Evolutionary conservation across 2,113 vertebrate genomes (phyloP).

Genomic region (Daboia siamensis): DNA sequence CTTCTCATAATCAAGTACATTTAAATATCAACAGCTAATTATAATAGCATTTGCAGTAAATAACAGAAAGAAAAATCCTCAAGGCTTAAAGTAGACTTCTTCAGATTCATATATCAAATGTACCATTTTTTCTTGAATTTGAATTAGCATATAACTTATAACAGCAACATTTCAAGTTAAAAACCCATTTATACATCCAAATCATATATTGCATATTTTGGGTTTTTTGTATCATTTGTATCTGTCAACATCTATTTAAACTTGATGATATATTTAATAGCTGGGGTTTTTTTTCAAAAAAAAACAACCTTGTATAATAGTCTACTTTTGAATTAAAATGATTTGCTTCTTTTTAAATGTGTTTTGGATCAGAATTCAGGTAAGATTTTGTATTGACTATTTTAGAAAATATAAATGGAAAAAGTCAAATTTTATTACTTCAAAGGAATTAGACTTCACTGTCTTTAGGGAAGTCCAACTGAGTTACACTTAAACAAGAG

Average conservation of each 20-base stretch:
- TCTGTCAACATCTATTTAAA: neutral
- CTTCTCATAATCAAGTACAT: neutral
- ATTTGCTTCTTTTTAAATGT: neutral
- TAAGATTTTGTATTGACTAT: constrained; percentile 19
- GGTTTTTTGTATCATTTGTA: neutral
- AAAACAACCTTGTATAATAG: neutral
- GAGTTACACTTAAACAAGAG: neutral
- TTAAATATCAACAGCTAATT: neutral
- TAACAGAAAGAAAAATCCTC: neutral
- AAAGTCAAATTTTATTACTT: constrained; percentile 11
- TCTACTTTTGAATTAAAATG: neutral
- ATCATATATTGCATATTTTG: neutral
- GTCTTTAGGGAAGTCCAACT: neutral
- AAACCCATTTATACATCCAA: neutral
- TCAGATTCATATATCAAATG: neutral
- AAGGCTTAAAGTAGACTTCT: neutral
- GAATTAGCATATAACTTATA: neutral
- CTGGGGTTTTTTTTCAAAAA: neutral
- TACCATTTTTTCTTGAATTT: neutral
- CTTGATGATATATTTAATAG: neutral
- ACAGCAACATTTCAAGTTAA: neutral
- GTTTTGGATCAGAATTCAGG: neutral
- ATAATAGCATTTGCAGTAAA: neutral
- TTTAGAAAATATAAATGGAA: neutral
- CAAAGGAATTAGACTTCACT: neutral